Percentiles rank a stretch among this genome's conserved stretches.
Conservation (phyloP, 2,797 vertebrate genomes). For the Smutsia gigantea region DNA sequence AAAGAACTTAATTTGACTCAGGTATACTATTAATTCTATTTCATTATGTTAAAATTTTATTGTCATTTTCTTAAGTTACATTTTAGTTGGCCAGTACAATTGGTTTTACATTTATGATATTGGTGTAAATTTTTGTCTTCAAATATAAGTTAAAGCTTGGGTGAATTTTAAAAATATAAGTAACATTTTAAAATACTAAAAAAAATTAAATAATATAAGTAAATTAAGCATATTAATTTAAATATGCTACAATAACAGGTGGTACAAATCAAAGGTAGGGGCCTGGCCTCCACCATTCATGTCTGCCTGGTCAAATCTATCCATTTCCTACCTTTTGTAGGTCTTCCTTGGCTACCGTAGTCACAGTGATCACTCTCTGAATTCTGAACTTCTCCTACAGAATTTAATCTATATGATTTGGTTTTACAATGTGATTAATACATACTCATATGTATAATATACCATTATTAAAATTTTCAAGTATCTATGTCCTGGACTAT, state of each 20-base stretch:
- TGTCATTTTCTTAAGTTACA: conserved; percentile 26
- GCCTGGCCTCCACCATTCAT: background rate
- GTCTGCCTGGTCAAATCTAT: background rate
- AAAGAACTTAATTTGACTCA: background rate
- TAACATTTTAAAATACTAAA: background rate
- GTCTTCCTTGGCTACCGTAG: background rate
- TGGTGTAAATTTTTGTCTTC: background rate
- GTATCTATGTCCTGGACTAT: background rate
- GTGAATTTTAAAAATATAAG: background rate
- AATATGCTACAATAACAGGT: background rate
- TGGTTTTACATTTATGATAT: background rate
- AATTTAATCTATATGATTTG: background rate
- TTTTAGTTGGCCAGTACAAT: background rate
- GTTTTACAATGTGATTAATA: background rate
- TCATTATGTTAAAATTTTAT: background rate
- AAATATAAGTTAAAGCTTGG: background rate
- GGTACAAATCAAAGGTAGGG: background rate
- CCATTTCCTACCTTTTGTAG: background rate
- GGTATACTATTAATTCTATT: background rate
- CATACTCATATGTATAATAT: background rate
- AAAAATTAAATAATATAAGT: background rate
- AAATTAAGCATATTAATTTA: background rate
- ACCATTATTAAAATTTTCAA: background rate
- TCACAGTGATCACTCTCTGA: background rate
- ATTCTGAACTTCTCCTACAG: background rate